Conservation (phyloP, 2,888 invertebrate genomes). For the Deilephila porcellus region DNA sequence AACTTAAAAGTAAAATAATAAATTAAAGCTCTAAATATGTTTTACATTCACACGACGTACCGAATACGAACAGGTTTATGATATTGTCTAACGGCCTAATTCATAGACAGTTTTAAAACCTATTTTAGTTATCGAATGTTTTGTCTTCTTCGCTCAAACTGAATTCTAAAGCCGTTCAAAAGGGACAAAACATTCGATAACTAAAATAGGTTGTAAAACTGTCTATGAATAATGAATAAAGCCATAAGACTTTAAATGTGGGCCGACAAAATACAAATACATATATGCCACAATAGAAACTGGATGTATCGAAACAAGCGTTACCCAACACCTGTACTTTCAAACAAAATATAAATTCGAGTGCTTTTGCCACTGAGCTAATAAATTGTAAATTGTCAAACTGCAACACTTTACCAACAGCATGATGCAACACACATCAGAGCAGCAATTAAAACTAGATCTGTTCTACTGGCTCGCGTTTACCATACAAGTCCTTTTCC, state of each 20-base stretch:
- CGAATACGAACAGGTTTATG: neutral
- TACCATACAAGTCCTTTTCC: slow-evolving; percentile 42
- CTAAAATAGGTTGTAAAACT: no score
- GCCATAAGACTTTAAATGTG: no score
- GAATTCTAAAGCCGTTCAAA: no score
- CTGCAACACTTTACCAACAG: slow-evolving; percentile 39
- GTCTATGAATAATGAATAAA: no score
- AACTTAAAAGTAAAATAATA: no score
- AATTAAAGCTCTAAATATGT: no score
- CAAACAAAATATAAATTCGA: slow-evolving; percentile 33
- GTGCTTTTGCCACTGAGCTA: slow-evolving; percentile 24
- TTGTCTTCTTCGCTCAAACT: no score
- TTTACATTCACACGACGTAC: neutral
- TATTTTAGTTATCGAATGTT: no score
- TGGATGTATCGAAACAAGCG: slow-evolving; percentile 32
- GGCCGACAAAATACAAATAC: neutral
- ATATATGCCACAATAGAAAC: slow-evolving; percentile 15
- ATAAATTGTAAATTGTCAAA: slow-evolving; percentile 39
- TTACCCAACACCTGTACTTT: slow-evolving; percentile 22
- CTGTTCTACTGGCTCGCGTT: slow-evolving; percentile 34
- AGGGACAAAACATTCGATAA: no score
- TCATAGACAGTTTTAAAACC: no score
- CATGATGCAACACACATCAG: slow-evolving; percentile 46
- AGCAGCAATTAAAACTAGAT: slow-evolving; percentile 46
- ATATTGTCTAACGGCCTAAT: neutral